These are phyloP conservation scores for Eupithecia pulchellata DNA, from an alignment of 2,888 invertebrate genomes.

Conservation along the genomic window DNA sequence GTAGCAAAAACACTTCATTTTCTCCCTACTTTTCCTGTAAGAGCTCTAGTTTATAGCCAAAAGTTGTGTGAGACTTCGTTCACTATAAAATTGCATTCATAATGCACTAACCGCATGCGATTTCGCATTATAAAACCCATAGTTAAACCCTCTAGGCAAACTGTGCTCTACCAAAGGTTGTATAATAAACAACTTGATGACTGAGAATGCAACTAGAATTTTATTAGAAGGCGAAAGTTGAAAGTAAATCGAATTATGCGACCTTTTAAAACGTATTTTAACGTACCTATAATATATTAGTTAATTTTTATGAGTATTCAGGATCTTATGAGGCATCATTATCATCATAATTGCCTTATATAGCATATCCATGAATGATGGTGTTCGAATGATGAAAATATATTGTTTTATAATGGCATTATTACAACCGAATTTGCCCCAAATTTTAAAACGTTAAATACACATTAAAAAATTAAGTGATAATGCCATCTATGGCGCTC, in stretches of 20 bases:
- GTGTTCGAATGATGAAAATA: too few relatives aligned
- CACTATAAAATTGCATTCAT: background rate
- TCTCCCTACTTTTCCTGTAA: background rate
- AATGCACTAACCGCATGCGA: background rate
- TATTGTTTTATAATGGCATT: too few relatives aligned
- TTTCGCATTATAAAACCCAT: background rate
- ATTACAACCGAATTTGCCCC: too few relatives aligned
- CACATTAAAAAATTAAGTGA: too few relatives aligned
- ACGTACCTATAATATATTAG: background rate
- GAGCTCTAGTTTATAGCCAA: background rate
- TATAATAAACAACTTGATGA: background rate
- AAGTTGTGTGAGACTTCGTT: background rate
- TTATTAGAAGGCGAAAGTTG: background rate
- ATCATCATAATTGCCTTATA: background rate
- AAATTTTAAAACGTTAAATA: too few relatives aligned
- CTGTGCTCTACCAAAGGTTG: constrained; percentile 1
- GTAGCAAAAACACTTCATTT: background rate
- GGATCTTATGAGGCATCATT: too few relatives aligned
- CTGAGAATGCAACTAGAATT: background rate
- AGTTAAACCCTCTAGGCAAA: background rate
- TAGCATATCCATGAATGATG: too few relatives aligned
- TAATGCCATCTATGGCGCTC: too few relatives aligned
- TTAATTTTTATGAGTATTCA: background rate
- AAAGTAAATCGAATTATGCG: constrained; percentile 5
- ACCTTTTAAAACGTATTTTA: background rate